Evolutionary conservation across 2,888 invertebrate species (phyloP).

Genomic region (Diachrysia chrysitis): DNA sequence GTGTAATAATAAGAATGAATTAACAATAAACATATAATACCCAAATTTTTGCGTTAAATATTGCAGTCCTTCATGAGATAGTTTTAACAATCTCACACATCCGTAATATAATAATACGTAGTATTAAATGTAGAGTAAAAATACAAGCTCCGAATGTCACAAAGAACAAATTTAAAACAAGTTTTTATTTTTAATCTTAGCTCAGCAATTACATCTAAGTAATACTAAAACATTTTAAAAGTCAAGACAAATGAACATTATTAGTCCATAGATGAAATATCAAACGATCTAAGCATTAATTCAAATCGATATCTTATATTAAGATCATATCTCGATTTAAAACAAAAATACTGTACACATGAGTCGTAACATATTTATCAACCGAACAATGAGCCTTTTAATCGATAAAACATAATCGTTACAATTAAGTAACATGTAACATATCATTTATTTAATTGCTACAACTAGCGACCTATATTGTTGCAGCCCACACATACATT

Average conservation of each 20-base stretch:
- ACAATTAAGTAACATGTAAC: conserved; percentile 61
- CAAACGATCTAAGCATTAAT: conserved; percentile 42
- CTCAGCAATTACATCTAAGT: conserved; percentile 20
- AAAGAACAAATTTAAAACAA: conserved; percentile 8
- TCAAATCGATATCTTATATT: conserved; percentile 38
- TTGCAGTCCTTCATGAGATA: background rate
- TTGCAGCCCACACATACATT: background rate
- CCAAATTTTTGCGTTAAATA: background rate
- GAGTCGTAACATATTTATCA: conserved; percentile 62
- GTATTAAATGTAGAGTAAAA: too few species aligned
- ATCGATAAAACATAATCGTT: conserved; percentile 61
- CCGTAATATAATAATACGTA: background rate
- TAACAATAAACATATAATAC: background rate
- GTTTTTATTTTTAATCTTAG: conserved; percentile 7
- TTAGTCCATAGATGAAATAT: conserved; percentile 18
- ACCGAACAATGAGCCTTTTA: conserved; percentile 69
- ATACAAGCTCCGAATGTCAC: conserved; percentile 11
- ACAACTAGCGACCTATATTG: conserved; percentile 49
- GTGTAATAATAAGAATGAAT: background rate
- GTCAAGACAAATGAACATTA: conserved; percentile 17
- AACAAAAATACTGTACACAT: conserved; percentile 45
- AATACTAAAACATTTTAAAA: conserved; percentile 14
- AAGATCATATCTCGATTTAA: conserved; percentile 40
- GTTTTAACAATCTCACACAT: background rate
- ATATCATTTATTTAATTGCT: conserved; percentile 60